Conservation (phyloP, 1,140 invertebrate genomes). For the Pogonomyrmex barbatus region DNA sequence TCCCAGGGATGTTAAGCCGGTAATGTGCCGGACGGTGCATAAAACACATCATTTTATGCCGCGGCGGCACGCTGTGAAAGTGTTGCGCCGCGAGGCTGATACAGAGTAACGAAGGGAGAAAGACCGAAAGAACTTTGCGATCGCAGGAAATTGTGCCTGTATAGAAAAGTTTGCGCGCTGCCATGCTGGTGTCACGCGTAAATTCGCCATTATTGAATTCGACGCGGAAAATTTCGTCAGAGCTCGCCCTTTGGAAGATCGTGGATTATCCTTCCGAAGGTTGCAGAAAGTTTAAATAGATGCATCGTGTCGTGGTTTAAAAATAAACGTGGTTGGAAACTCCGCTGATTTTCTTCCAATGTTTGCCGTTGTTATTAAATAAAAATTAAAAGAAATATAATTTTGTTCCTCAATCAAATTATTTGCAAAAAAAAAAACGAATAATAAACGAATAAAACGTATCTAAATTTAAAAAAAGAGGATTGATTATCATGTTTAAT, state of each 20-base stretch:
- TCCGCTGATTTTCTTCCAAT: neutral
- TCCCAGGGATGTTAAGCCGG: slow-evolving; percentile 35
- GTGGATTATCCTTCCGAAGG: slow-evolving; percentile 44
- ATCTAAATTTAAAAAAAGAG: neutral
- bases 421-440: neutral
- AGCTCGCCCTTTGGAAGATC: slow-evolving; percentile 40
- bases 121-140: slow-evolving; percentile 64
- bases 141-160: slow-evolving; percentile 59
- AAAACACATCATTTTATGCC: slow-evolving; percentile 66
- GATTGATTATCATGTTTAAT: neutral
- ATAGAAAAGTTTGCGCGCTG: slow-evolving; percentile 50
- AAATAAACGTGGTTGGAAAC: slow-evolving; percentile 34
- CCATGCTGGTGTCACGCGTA: slow-evolving; percentile 41
- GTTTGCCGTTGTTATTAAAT: slow-evolving; percentile 7
- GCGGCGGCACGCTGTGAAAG: slow-evolving; percentile 35
- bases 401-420: neutral
- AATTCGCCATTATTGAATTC: slow-evolving; percentile 71
- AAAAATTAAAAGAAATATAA: neutral
- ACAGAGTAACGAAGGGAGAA: slow-evolving; percentile 49
- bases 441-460: neutral
- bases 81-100: slow-evolving; percentile 32
- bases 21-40: slow-evolving; percentile 65
- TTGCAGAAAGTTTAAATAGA: slow-evolving; percentile 53
- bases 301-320: slow-evolving; percentile 15
- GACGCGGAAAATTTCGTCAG: slow-evolving; percentile 59